These are phyloP conservation scores for Labeo calbasu DNA, from an alignment of 2,797 vertebrate species.

Conservation along the genomic window DNA sequence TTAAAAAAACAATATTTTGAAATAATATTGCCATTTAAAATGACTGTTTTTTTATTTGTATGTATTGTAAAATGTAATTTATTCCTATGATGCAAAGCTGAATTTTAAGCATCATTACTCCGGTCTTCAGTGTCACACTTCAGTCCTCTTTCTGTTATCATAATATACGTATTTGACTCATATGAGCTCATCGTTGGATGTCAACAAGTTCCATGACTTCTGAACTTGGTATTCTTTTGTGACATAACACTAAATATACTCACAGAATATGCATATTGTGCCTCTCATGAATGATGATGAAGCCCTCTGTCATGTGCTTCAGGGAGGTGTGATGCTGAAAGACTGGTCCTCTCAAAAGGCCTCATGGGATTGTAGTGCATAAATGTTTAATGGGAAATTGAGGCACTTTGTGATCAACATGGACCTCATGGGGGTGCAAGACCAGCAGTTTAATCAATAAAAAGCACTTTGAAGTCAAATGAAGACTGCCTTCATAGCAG, in stretches of 20 bases:
- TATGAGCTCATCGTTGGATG: conserved; percentile 4
- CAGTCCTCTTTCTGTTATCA: not conserved
- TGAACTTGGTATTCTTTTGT: conserved; percentile 13
- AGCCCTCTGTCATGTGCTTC: not conserved
- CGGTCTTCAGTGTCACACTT: not conserved
- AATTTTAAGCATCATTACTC: not conserved
- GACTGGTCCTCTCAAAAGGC: conserved; percentile 22
- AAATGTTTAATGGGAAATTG: conserved; percentile 45
- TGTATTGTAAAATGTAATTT: not conserved
- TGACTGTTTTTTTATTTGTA: not conserved
- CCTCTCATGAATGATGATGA: conserved; percentile 15
- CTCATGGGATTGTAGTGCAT: conserved; percentile 28
- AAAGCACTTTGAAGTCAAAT: not conserved
- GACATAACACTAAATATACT: not conserved
- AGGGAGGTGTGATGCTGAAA: conserved; percentile 29
- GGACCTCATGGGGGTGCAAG: not conserved
- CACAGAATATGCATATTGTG: conserved; percentile 22
- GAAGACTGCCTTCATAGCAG: not conserved
- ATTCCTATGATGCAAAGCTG: not conserved
- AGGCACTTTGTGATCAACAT: not conserved
- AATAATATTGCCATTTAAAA: not conserved
- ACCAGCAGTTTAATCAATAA: conserved; percentile 8
- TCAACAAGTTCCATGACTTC: conserved; percentile 25
- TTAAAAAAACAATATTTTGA: no score
- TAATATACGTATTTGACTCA: not conserved